A percentile compares a stretch with the other conserved stretches of the same genome.
These are phyloP conservation scores for Dipodomys stephensi DNA, from an alignment of 2,113 vertebrate species.

Conservation along the genomic window DNA sequence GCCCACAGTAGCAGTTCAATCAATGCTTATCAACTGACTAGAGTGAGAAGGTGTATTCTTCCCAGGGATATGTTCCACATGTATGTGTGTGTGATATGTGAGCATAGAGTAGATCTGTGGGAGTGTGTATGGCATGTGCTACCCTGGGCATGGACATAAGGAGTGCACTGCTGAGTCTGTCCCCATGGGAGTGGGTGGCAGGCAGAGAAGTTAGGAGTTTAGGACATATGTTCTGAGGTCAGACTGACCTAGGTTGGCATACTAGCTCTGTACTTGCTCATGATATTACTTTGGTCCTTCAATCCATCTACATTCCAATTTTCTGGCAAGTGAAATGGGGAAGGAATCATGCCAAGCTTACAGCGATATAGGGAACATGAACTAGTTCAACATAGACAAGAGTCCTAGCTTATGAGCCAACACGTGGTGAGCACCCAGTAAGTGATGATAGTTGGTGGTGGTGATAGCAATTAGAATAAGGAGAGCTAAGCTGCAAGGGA, in stretches of 20 bases:
- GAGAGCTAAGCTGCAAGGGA: neutral
- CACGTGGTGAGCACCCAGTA: neutral
- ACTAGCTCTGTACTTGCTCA: neutral
- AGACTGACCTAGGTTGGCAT: neutral
- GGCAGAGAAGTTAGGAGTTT: neutral
- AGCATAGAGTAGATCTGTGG: neutral
- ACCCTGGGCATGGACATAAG: neutral
- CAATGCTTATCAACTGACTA: conserved; percentile 9
- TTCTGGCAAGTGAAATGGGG: neutral
- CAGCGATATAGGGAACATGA: neutral
- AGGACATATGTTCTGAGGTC: neutral
- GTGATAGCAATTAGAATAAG: neutral
- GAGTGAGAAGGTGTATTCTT: neutral
- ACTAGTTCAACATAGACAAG: neutral
- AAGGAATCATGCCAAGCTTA: neutral
- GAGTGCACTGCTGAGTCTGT: neutral
- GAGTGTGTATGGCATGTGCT: neutral
- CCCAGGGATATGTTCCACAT: neutral
- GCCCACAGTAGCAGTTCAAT: neutral
- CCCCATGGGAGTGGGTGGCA: neutral
- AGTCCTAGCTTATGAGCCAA: neutral
- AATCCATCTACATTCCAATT: conserved; percentile 24
- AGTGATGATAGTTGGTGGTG: neutral
- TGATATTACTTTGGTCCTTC: neutral
- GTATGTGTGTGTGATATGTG: neutral